These are phyloP conservation scores for Lagopus leucura DNA, from an alignment of 2,113 vertebrate genomes.

Conservation along the genomic window DNA sequence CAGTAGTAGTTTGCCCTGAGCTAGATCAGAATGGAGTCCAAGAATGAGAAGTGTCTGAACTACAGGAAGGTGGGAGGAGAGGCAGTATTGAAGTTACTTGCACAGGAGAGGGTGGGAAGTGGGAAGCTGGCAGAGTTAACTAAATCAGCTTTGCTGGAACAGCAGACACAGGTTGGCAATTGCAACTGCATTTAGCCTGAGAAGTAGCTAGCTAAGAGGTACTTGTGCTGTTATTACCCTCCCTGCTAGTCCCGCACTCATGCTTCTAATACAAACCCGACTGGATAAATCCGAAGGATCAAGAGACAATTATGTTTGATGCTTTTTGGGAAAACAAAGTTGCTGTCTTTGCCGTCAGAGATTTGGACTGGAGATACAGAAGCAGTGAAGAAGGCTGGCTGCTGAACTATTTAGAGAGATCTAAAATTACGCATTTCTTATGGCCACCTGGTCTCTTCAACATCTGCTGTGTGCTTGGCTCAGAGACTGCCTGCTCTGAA, in stretches of 20 bases:
- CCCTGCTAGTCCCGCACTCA: background rate
- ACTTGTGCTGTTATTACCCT: background rate
- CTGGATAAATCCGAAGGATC: background rate
- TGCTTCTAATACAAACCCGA: background rate
- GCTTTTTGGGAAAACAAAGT: constrained; percentile 21
- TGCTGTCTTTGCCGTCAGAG: constrained; percentile 1
- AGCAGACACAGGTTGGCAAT: background rate
- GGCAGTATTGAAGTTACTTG: background rate
- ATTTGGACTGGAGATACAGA: background rate
- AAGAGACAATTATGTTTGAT: constrained; percentile 7
- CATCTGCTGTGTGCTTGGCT: constrained; percentile 58
- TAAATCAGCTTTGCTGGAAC: background rate
- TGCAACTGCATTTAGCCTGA: background rate
- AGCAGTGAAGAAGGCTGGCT: constrained; percentile 22
- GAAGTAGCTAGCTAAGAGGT: background rate
- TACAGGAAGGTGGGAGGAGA: background rate
- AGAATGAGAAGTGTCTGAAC: background rate
- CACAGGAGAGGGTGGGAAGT: background rate
- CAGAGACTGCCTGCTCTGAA: constrained; percentile 5
- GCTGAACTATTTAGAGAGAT: constrained; percentile 62
- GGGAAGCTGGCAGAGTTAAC: background rate
- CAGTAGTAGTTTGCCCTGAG: background rate
- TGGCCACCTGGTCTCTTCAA: constrained; percentile 67
- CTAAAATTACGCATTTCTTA: constrained; percentile 64
- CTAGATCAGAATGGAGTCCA: background rate